Conservation (phyloP, 2,888 invertebrate species). For the Dendrolimus houi region DNA sequence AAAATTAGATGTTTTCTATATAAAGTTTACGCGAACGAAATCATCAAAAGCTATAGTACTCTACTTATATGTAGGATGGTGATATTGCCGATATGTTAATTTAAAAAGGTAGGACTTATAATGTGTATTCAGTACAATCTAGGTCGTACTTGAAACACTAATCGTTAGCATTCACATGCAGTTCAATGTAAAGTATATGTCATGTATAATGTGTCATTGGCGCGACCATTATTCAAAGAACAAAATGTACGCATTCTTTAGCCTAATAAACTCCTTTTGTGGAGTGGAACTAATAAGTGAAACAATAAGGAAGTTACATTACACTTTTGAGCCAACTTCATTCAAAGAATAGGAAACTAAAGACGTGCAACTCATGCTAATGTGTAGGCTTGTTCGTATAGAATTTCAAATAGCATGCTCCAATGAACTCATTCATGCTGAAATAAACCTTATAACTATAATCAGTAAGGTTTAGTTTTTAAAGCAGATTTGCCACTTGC, state of each 20-base stretch:
- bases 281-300: slow-evolving; percentile 1
- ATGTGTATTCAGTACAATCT: too few species aligned
- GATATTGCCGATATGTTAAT: too few species aligned
- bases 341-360: slow-evolving; percentile 5
- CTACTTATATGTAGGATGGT: too few species aligned
- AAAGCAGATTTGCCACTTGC: background rate
- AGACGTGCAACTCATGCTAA: slow-evolving; percentile 6
- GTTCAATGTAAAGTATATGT: background rate
- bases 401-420: slow-evolving; percentile 1
- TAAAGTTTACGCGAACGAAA: too few species aligned
- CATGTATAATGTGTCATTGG: background rate
- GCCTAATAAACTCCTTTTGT: slow-evolving; percentile 1
- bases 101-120: too few species aligned
- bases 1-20: too few species aligned
- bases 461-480: background rate
- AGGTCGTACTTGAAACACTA: too few species aligned
- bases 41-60: too few species aligned
- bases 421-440: background rate
- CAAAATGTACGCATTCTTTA: background rate
- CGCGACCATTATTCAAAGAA: background rate
- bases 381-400: slow-evolving; percentile 1
- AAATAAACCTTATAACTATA: background rate
- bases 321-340: slow-evolving; percentile 2
- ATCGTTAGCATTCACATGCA: too few species aligned
- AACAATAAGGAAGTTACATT: slow-evolving; percentile 6